Evolutionary conservation across 2,113 vertebrate genomes (phyloP).

Genomic region (Paramormyrops kingsleyae): DNA sequence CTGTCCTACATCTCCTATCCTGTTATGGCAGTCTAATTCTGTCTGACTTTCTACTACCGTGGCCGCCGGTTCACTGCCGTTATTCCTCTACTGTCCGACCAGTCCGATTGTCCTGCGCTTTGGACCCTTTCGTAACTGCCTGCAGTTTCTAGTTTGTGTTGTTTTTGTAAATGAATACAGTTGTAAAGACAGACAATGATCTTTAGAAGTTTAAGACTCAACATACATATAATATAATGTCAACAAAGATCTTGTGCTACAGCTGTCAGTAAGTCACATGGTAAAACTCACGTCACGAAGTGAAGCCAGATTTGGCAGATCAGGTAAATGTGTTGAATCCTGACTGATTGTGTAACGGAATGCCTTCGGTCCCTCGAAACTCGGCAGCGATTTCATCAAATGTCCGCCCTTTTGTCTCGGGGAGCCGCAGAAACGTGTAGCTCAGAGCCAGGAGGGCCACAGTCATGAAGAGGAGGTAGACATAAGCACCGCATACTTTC

Average conservation of each 20-base stretch:
- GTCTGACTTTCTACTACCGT: too few relatives aligned
- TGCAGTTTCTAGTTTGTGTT: too few relatives aligned
- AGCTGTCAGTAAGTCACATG: not conserved
- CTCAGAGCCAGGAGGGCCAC: constrained; percentile 53
- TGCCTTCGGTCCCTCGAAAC: constrained; percentile 57
- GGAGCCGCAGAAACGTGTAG: constrained; percentile 57
- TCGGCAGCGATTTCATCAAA: constrained; percentile 65
- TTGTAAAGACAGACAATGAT: not conserved
- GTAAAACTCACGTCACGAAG: not conserved
- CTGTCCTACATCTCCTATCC: too few relatives aligned
- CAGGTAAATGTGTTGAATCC: constrained; percentile 63
- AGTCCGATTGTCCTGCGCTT: too few relatives aligned
- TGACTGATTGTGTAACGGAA: constrained; percentile 53
- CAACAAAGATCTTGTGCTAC: not conserved
- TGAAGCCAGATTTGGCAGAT: constrained; percentile 20
- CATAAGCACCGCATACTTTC: constrained; percentile 57
- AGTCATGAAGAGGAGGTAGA: constrained; percentile 62
- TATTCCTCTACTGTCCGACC: too few relatives aligned
- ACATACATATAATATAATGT: not conserved
- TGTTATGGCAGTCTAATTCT: too few relatives aligned
- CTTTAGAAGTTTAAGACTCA: not conserved
- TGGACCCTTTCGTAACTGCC: too few relatives aligned
- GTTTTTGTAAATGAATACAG: not conserved
- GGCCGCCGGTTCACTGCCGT: too few relatives aligned
- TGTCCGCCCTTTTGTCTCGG: constrained; percentile 63